Evolutionary conservation across 2,797 vertebrate genomes (phyloP).

Genomic region (Betta splendens): DNA sequence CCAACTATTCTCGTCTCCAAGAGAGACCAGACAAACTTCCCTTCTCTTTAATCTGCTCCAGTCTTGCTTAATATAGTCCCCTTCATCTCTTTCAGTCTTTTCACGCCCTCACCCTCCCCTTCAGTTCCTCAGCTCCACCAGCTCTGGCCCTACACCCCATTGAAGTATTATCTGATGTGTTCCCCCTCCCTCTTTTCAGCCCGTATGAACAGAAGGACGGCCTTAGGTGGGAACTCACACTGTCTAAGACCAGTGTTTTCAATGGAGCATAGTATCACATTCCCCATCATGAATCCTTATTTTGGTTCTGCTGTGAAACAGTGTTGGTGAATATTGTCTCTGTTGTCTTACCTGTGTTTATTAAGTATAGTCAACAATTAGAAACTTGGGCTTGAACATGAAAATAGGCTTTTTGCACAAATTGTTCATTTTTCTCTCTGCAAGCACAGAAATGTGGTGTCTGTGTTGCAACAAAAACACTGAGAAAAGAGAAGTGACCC

Average conservation of each 20-base stretch:
- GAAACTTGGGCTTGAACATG: background rate
- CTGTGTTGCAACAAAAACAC: conserved; percentile 13
- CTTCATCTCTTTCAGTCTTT: conserved; percentile 68
- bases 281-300: background rate
- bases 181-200: conserved; percentile 54
- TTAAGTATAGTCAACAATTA: background rate
- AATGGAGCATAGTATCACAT: conserved; percentile 17
- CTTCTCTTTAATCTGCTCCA: conserved; percentile 68
- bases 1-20: conserved; percentile 32
- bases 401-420: conserved; percentile 1
- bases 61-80: conserved; percentile 68
- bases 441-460: conserved; percentile 1
- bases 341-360: no score
- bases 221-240: conserved; percentile 41
- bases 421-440: background rate
- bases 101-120: conserved; percentile 48
- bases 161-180: conserved; percentile 57
- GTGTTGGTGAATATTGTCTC: background rate
- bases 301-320: background rate
- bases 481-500: conserved; percentile 8
- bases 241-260: conserved; percentile 13
- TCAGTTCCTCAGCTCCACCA: conserved; percentile 37
- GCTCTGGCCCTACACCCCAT: conserved; percentile 43
- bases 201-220: conserved; percentile 31
- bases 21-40: conserved; percentile 59